A percentile compares a stretch with the other conserved stretches of the same genome.
These are phyloP conservation scores for Acanthiza pusilla DNA, from an alignment of 2,797 vertebrate genomes.

Conservation along the genomic window DNA sequence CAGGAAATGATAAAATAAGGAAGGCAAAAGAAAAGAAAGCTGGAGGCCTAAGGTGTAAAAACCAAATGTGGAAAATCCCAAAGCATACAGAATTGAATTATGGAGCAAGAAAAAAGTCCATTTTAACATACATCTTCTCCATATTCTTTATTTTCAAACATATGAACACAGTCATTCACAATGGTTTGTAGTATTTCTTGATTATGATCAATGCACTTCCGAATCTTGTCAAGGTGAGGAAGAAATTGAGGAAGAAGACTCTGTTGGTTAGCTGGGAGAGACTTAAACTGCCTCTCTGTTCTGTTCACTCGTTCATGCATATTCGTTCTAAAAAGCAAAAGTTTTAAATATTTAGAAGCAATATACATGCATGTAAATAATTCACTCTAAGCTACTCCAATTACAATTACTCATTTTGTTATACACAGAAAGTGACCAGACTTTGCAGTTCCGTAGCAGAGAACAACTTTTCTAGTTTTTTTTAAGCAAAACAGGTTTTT, in stretches of 20 bases:
- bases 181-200: slow-evolving; percentile 90
- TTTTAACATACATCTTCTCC: slow-evolving; percentile 84
- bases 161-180: slow-evolving; percentile 90
- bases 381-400: background rate
- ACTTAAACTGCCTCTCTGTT: slow-evolving; percentile 89
- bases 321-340: slow-evolving; percentile 80
- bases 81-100: background rate
- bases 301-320: slow-evolving; percentile 92
- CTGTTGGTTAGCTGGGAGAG: slow-evolving; percentile 86
- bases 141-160: slow-evolving; percentile 99
- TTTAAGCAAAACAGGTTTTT: background rate
- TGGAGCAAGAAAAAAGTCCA: slow-evolving; percentile 23
- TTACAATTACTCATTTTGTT: background rate
- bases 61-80: background rate
- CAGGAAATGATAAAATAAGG: background rate
- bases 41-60: background rate
- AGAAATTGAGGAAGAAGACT: slow-evolving; percentile 86
- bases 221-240: slow-evolving; percentile 85
- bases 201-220: slow-evolving; percentile 91
- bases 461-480: background rate
- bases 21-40: background rate
- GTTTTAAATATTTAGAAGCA: slow-evolving; percentile 3
- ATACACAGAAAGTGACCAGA: background rate
- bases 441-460: background rate
- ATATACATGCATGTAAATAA: background rate